Percentiles rank a stretch among this genome's conserved stretches.
Evolutionary conservation across 2,797 vertebrate species (phyloP).

Genomic region (Aselliscus stoliczkanus): DNA sequence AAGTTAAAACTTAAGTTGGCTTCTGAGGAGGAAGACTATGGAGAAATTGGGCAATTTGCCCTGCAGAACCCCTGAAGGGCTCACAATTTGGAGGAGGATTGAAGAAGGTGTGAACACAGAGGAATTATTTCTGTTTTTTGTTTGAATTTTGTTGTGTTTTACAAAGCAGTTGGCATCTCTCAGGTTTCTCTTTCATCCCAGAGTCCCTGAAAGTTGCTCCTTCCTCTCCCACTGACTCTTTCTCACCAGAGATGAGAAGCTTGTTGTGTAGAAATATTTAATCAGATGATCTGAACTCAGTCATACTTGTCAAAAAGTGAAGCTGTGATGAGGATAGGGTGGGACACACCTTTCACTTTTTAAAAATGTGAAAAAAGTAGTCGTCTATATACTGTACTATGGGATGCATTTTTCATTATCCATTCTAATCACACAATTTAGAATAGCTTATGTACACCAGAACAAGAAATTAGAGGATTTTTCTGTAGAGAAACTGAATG

Average conservation of each 20-base stretch:
- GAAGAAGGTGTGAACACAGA: not conserved
- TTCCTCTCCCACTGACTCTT: not conserved
- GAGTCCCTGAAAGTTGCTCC: not conserved
- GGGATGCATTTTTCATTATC: not conserved
- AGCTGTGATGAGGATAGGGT: not conserved
- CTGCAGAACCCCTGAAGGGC: not conserved
- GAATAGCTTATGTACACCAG: not conserved
- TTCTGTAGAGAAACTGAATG: not conserved
- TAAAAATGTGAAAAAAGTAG: not conserved
- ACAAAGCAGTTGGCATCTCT: not conserved
- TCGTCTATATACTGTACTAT: not conserved
- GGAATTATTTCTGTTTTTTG: not conserved
- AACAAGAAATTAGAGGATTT: not conserved
- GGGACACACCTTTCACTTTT: too few species aligned
- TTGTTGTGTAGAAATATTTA: not conserved
- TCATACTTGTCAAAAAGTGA: not conserved
- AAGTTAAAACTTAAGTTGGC: not conserved
- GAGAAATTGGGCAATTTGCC: not conserved
- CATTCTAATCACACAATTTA: not conserved
- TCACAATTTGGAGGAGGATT: not conserved
- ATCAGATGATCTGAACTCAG: not conserved
- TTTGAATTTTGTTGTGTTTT: not conserved
- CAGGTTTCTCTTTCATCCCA: not conserved
- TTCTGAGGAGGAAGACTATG: not conserved
- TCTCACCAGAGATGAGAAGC: not conserved